Conservation (phyloP, 2,113 vertebrate genomes). For the Scatophagus argus region DNA sequence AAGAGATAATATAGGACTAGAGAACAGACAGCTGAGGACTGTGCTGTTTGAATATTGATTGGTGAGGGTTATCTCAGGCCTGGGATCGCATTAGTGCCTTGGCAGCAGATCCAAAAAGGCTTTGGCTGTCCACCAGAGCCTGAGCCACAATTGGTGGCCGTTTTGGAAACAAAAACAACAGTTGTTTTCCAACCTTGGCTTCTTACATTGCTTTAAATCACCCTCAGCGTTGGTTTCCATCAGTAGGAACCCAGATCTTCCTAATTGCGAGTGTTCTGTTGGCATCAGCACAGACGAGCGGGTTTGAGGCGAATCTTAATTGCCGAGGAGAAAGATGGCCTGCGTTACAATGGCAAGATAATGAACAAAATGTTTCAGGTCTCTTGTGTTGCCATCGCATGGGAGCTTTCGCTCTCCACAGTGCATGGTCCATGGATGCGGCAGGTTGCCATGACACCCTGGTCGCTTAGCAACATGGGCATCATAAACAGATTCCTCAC, state of each 20-base stretch:
- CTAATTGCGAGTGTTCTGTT: conserved; percentile 44
- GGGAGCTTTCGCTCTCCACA: conserved; percentile 35
- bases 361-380: conserved; percentile 47
- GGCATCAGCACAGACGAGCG: not conserved
- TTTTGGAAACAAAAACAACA: conserved; percentile 65
- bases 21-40: conserved; percentile 48
- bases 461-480: conserved; percentile 65
- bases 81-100: conserved; percentile 65
- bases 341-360: conserved; percentile 8
- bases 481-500: conserved; percentile 62
- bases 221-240: conserved; percentile 12
- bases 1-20: conserved; percentile 7
- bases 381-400: conserved; percentile 22
- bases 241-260: conserved; percentile 20
- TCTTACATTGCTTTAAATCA: conserved; percentile 45
- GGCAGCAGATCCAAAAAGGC: conserved; percentile 67
- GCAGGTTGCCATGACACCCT: conserved; percentile 69
- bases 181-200: conserved; percentile 49
- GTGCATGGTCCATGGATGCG: conserved; percentile 41
- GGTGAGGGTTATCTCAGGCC: conserved; percentile 59
- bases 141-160: conserved; percentile 39
- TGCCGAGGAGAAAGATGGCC: conserved; percentile 32
- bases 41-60: conserved; percentile 70
- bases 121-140: conserved; percentile 60
- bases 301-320: conserved; percentile 29